A percentile compares a stretch with the other conserved stretches of the same genome.
phyloP scores from a whole-genome alignment of 2,113 vertebrate genomes.

The Struthio camelus region DNA sequence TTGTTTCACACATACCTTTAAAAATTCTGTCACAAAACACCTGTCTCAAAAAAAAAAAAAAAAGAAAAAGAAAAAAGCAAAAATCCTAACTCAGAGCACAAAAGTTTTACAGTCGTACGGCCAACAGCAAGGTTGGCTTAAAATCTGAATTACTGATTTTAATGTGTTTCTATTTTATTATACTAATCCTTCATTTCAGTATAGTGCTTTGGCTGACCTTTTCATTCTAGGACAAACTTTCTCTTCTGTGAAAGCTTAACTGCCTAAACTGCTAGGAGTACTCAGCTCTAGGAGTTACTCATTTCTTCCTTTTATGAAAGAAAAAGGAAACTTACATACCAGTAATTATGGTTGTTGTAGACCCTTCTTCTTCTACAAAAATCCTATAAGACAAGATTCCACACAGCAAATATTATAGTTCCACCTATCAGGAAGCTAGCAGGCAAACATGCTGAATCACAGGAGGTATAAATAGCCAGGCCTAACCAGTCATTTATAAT shows the following conservation, averaged over 20 bases:
- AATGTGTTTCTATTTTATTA: neutral
- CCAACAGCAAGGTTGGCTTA: neutral
- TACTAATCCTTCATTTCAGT: neutral
- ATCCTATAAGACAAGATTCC: conserved; percentile 77
- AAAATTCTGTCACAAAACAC: neutral
- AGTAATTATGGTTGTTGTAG: conserved; percentile 72
- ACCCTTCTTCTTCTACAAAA: conserved; percentile 72
- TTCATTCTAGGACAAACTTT: neutral
- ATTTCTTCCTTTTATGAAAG: conserved; percentile 64
- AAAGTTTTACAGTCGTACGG: neutral
- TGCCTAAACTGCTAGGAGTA: neutral
- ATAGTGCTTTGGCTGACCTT: neutral
- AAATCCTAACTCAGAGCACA: neutral
- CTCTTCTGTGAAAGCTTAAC: neutral
- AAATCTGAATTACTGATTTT: neutral
- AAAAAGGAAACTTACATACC: conserved; percentile 76
- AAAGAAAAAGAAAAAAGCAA: neutral
- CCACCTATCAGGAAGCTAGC: conserved; percentile 69
- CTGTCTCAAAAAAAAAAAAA: neutral
- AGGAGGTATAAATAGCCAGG: conserved; percentile 67
- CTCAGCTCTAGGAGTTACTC: neutral
- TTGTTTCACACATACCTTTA: neutral
- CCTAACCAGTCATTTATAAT: conserved; percentile 43
- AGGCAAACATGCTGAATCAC: conserved; percentile 74
- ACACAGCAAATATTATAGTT: conserved; percentile 74